Percentiles rank a stretch among this genome's conserved stretches.
phyloP scores from a whole-genome alignment of 2,888 invertebrate genomes.

The Tigriopus californicus region DNA sequence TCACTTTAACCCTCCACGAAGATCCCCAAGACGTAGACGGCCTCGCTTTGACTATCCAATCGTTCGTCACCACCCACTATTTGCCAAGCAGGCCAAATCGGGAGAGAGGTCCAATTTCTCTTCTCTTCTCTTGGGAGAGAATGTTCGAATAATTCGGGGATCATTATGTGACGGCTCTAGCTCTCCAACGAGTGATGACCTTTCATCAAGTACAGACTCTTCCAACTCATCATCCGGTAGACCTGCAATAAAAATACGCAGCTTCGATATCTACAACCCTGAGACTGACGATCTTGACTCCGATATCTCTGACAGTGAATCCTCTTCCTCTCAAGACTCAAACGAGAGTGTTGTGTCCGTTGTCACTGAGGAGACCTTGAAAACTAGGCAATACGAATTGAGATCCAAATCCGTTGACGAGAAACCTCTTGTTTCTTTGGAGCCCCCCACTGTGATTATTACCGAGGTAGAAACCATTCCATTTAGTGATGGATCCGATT shows the following conservation, averaged over 20 bases:
- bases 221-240: slow-evolving; percentile 23
- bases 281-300: slow-evolving; percentile 67
- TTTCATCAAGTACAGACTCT: too few species aligned
- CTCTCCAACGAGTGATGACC: slow-evolving; percentile 2
- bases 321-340: slow-evolving; percentile 1
- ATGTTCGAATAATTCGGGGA: slow-evolving; percentile 21
- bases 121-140: slow-evolving; percentile 20
- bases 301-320: slow-evolving; percentile 11
- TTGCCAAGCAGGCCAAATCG: slow-evolving; percentile 12
- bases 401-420: neutral
- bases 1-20: neutral
- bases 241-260: slow-evolving; percentile 33
- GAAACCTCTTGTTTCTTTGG: neutral
- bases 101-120: slow-evolving; percentile 17
- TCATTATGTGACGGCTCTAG: slow-evolving; percentile 9
- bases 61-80: slow-evolving; percentile 14
- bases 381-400: too few species aligned
- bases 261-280: slow-evolving; percentile 68
- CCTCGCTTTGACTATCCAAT: slow-evolving; percentile 12
- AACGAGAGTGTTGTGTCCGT: slow-evolving; percentile 15
- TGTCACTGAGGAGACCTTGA: neutral
- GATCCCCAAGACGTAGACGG: neutral
- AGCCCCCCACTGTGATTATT: slow-evolving; percentile 5
- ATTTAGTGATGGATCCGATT: neutral
- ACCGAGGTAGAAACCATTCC: neutral